Percentiles rank a stretch among this genome's conserved stretches.
These are phyloP conservation scores for Scopus umbretta DNA, from an alignment of 2,113 vertebrate genomes.

Conservation along the genomic window DNA sequence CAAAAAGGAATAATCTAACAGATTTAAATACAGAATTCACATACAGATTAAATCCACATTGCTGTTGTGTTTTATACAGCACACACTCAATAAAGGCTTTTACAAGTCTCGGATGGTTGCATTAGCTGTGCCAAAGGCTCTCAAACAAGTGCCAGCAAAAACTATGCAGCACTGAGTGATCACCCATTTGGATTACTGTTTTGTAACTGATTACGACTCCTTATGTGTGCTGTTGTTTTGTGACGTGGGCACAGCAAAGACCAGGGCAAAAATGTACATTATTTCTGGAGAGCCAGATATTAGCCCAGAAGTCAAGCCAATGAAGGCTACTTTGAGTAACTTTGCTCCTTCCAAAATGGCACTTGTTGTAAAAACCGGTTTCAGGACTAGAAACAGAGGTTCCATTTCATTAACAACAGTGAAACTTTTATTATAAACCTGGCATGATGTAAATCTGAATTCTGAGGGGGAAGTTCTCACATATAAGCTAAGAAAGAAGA, in stretches of 20 bases:
- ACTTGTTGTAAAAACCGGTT: neutral
- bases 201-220: neutral
- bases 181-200: neutral
- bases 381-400: neutral
- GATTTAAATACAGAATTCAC: neutral
- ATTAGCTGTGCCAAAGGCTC: neutral
- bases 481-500: neutral
- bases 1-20: constrained; percentile 33
- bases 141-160: neutral
- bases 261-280: neutral
- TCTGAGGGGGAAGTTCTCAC: neutral
- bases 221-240: neutral
- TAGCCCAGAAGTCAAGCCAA: neutral
- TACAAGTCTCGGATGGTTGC: neutral
- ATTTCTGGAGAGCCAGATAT: neutral
- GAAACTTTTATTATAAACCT: neutral
- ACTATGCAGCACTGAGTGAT: neutral
- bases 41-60: neutral
- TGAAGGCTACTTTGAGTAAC: neutral
- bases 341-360: neutral
- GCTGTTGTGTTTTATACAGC: neutral
- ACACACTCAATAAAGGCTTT: neutral
- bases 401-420: neutral
- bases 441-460: neutral
- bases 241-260: neutral